These are phyloP conservation scores for Helicoverpa zea DNA, from an alignment of 1,140 invertebrate species.

Conservation along the genomic window DNA sequence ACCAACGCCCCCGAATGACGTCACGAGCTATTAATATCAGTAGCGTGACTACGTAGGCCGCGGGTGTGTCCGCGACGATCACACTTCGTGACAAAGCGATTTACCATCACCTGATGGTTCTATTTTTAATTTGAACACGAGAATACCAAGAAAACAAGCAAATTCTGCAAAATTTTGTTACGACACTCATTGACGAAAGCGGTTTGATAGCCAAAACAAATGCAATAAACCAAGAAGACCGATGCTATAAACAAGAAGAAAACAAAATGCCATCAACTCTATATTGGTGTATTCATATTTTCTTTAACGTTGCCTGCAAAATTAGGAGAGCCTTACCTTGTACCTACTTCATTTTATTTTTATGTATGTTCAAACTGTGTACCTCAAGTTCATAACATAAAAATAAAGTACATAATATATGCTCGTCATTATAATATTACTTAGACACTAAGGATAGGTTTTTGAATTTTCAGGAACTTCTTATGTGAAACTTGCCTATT, in stretches of 20 bases:
- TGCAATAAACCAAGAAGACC: slow-evolving; percentile 8
- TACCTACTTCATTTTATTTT: too few relatives aligned
- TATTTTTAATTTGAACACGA: slow-evolving; percentile 65
- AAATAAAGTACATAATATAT: too few relatives aligned
- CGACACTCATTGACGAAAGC: slow-evolving; percentile 9
- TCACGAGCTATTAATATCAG: slow-evolving; percentile 65
- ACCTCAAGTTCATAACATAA: too few relatives aligned
- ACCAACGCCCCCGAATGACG: slow-evolving; percentile 22
- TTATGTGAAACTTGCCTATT: neutral
- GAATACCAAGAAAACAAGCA: slow-evolving; percentile 49
- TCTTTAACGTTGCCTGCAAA: too few relatives aligned
- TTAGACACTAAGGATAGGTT: neutral
- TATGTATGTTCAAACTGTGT: too few relatives aligned
- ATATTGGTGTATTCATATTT: too few relatives aligned
- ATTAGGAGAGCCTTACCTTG: too few relatives aligned
- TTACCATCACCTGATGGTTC: slow-evolving; percentile 67
- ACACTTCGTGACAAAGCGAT: slow-evolving; percentile 40
- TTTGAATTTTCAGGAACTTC: neutral
- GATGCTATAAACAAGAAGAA: neutral
- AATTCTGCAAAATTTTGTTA: slow-evolving; percentile 1
- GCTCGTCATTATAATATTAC: neutral
- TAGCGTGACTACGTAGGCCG: slow-evolving; percentile 61
- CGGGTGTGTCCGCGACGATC: slow-evolving; percentile 75
- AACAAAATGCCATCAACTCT: neutral
- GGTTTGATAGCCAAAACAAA: slow-evolving; percentile 15